Evolutionary conservation across 2,888 invertebrate species (phyloP), one percentile per base, ranked within the genome.

Genomic region (Azorinus chamasolen): DNA sequence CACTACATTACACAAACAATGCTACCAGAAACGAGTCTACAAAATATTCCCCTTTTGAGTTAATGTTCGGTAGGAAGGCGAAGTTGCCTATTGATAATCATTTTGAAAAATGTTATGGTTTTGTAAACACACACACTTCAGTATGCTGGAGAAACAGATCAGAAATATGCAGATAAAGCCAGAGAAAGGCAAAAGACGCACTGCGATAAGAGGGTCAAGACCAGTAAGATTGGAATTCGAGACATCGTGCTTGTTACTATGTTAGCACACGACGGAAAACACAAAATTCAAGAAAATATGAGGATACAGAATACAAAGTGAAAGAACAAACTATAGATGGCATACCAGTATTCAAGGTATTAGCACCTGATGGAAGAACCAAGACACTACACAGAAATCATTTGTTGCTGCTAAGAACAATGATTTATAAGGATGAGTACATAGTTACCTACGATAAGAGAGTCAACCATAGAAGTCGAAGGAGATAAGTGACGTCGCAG

Each of bases 1-100:
- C 57, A 3, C 41, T 73, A 24, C 62, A 66, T 14, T 62, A 74
- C 43, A 48, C 63, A 8, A 75, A 79, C n/a, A n/a, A n/a, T n/a
- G n/a, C n/a, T n/a, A n/a, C n/a, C n/a, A n/a, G n/a, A n/a, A n/a
- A n/a, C n/a, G 73, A 62, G 16, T 41, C 68, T n/a, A 76, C 76
- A 12, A 72, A 64, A 16, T 57, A 57, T 39, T 58, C 76, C 0
- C 83, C 83, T 1, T 83, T 64, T 46, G 75, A 55, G 41, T 32
- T 82, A 2, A 75, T 12, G n/a, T n/a, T n/a, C n/a, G n/a, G n/a
- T n/a, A n/a, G n/a, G n/a, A n/a, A n/a, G n/a, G n/a, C n/a, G n/a
- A 55, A 70, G 10, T 58, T 81, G 20, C 83, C 76, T 12, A 51
- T 77, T 12, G 83, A 79, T 27, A 20, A 65, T 12, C 54, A 46